Evolutionary conservation across 1,140 invertebrate species (phyloP), one percentile per base, ranked within the genome.

Genomic region (Stratiolaelaps scimitus): DNA sequence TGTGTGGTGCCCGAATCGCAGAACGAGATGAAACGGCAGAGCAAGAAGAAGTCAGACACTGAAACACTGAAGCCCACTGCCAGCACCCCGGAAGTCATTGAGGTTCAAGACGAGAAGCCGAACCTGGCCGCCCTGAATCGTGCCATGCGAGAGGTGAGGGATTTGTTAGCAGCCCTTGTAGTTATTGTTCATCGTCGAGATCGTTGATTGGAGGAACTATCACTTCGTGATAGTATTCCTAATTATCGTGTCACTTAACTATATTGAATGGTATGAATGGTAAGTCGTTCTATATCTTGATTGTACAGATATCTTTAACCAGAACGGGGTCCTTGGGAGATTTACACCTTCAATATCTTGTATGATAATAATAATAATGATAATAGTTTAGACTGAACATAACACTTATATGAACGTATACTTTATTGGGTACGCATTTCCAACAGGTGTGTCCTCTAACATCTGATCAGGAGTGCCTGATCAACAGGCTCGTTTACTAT

Each of bases 1-100:
- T 97, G 93, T 79, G 89, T 98, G 40, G 89, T 97, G 67, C 94
- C 93, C 10, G 93, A 98, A 76, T 89, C 88, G 73, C 92, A 96
- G 78, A 97, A 93, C 78, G 88, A 83, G 64, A 89, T 91, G 69
- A 95, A 95, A 75, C 80, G 94, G 73, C 92, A 93, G 78, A 79
- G 89, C 93, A 73, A 97, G 96, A 79, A 90, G 90, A 76, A 84
- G 85, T 66, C 85, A 17, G 53, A 60, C 23, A 86, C 75, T 84
- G 83, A 70, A 85, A 83, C 70, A 84, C 83, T 68, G 71, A 73
- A 67, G 71, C 72, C 34, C 53, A 64, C n/a, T 56, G 19, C 19
- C n/a, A 30, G 34, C 23, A 53, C 67, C 45, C 68, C 34, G 64
- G 64, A 17, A 29, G 56, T 17, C 44, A 64, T 17, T 26, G 48